Base-by-base conservation (phyloP, 2,888 invertebrate genomes). In the Macrophya alboannulata region DNA sequence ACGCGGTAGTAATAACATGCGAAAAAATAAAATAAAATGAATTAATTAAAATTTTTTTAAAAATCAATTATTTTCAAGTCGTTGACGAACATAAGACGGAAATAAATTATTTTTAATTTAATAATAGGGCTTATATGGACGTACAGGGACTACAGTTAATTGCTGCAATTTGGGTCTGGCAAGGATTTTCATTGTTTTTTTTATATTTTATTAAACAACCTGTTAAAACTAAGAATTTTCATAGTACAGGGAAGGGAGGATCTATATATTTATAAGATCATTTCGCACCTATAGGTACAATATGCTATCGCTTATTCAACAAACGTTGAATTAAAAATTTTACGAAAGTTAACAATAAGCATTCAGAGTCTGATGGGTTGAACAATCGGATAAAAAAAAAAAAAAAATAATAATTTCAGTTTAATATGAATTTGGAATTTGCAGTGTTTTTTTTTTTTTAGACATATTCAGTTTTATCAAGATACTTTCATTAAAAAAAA, bases 191-290 rank as follows among this genome's bases (percentile, higher is more conserved):
- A 81, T 89, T 83, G 87, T 87, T 88, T 86, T 87, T 43, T 45
- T 86, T 87, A 88, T 87, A 85, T 89, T 91, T 91, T 91, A 90
- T 91, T 90, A 88, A 90, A 90, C 86, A 89, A 88, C 86, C 59
- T 86, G 55, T 84, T 88, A 84, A 82, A 86, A 62, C 81, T 84
- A 72, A 84, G 74, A 87, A 83, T 87, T 72, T 85, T 85, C 65
- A 84, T 84, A 84, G 76, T 77, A 51, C 51, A 77, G 43, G 43
- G 71, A 72, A 37, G 55, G 71, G 55, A 74, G 55, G 51, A 84
- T 84, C 45, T 84, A 82, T 82, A 82, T 82, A 81, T 84, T 25
- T 84, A 55, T 55, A 82, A 84, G 74, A 84, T 76, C 86, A 84
- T 85, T 87, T 55, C 72, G 71, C 81, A 85, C 76, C 68, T 87